Percentiles rank a stretch among this genome's conserved stretches.
phyloP scores from a whole-genome alignment of 2,797 vertebrate genomes.

The Labroides dimidiatus region DNA sequence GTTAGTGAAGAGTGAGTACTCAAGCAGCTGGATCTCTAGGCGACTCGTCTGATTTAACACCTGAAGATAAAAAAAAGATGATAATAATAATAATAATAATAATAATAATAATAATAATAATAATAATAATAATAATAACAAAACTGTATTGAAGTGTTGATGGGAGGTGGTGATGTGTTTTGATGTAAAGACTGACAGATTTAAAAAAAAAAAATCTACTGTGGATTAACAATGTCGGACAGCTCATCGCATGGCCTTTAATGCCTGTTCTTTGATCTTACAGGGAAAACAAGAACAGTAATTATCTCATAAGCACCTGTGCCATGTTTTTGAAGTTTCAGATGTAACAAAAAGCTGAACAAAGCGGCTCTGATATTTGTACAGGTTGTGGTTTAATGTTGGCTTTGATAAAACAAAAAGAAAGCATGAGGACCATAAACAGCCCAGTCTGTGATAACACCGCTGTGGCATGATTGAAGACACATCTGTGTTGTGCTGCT shows the following conservation, averaged over 20 bases:
- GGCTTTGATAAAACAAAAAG: conserved; percentile 63
- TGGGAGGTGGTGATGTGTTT: background rate
- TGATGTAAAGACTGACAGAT: conserved; percentile 4
- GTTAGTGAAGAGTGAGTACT: conserved; percentile 86
- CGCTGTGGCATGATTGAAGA: conserved; percentile 65
- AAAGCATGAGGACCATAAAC: conserved; percentile 64
- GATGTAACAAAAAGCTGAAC: conserved; percentile 58
- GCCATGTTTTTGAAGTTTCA: conserved; percentile 69
- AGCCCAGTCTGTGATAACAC: conserved; percentile 78
- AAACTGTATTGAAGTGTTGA: conserved; percentile 4
- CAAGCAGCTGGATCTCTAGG: conserved; percentile 88
- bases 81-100: background rate
- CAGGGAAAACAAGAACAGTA: conserved; percentile 37
- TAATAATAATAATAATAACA: background rate
- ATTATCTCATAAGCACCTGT: conserved; percentile 61
- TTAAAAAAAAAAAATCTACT: conserved; percentile 26
- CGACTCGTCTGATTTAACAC: conserved; percentile 89
- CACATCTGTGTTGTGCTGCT: conserved; percentile 75
- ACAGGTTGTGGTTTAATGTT: conserved; percentile 64
- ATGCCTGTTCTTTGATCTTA: conserved; percentile 49
- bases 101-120: too few relatives aligned
- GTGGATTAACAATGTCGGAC: conserved; percentile 24
- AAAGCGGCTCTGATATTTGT: conserved; percentile 74
- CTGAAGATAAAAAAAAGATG: conserved; percentile 62
- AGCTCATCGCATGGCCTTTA: conserved; percentile 31